Conservation (phyloP, 2,113 vertebrate genomes). For the Neogale vison region DNA sequence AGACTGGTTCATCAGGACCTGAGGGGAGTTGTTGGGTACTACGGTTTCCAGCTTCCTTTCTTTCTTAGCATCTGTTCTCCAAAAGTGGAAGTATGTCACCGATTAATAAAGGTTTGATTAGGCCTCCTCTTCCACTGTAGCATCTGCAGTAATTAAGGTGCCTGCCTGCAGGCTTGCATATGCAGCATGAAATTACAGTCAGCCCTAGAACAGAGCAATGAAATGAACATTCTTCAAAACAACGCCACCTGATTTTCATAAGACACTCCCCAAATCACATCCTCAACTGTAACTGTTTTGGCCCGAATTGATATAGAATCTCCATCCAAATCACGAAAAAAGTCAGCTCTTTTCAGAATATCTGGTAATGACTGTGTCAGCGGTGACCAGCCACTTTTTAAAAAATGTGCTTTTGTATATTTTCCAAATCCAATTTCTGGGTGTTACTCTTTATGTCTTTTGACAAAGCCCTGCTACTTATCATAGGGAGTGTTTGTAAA, state of each 20-base stretch:
- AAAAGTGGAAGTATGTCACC: slow-evolving; percentile 66
- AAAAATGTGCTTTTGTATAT: slow-evolving; percentile 45
- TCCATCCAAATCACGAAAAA: slow-evolving; percentile 42
- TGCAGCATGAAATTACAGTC: slow-evolving; percentile 69
- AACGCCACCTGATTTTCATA: slow-evolving; percentile 8
- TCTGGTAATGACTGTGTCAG: slow-evolving; percentile 52
- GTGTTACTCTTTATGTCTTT: slow-evolving; percentile 37
- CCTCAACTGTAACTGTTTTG: slow-evolving; percentile 40
- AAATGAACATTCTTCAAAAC: neutral
- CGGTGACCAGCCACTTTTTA: neutral
- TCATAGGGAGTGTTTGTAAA: neutral
- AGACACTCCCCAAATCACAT: slow-evolving; percentile 39
- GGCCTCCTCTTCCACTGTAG: slow-evolving; percentile 46
- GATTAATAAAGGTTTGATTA: slow-evolving; percentile 67
- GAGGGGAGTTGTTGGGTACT: neutral
- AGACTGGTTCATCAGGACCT: neutral
- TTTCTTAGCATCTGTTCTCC: slow-evolving; percentile 59
- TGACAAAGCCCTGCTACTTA: neutral
- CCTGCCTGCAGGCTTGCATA: slow-evolving; percentile 68
- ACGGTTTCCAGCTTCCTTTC: slow-evolving; percentile 43
- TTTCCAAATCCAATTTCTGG: slow-evolving; percentile 27
- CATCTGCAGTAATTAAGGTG: slow-evolving; percentile 62
- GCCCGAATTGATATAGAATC: slow-evolving; percentile 9
- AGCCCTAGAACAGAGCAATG: slow-evolving; percentile 26
- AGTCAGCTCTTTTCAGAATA: slow-evolving; percentile 26